Base-by-base conservation (phyloP, 37 sponge, comb jelly and placozoan genomes). In the Cliona cf. orientalis region DNA sequence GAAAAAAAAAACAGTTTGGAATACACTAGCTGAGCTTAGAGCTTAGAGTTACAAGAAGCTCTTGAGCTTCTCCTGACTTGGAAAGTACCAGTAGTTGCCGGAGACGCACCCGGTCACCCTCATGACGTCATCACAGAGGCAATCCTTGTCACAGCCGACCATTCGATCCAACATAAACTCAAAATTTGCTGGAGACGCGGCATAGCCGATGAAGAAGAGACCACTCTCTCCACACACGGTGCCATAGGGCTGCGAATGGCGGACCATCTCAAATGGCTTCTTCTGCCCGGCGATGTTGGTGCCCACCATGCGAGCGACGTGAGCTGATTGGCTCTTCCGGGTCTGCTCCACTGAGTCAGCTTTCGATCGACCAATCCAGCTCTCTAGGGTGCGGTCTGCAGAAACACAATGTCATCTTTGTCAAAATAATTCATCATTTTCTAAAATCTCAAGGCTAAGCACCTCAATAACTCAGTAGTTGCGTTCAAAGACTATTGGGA, bases 81-180 rank as follows among this genome's bases (percentile, higher is more conserved):
- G 89, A 53, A 81, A 70, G 82, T 87, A 87, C 89, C 89, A 82
- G 83, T 82, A 86, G 53, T 36, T 86, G n/a, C 87, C 80, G 31
- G 57, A 43, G 36, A 82, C 83, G 46, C 89, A 87, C 76, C 58
- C 67, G 42, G 82, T 82, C 31, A 87, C 70, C 39, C 64, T 60
- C 89, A 87, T 87, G 77, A 87, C 46, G 71, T 81, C 82, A 69
- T 87, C 89, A 28, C 71, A 56, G 28, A 82, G 29, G 2, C 83
- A 71, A 58, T 87, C 89, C 34, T 42, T 44, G 23, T 61, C 58
- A 33, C 62, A 77, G 1, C 89, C 89, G n/a, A 82, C 83, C 89
- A 87, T 87, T 25, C 83, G 75, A 26, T 81, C 82, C 67, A 86
- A 33, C 81, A 86, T 81, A 60, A 42, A 86, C 43, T 87, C 59